These are phyloP conservation scores for Pardalotus punctatus DNA, from an alignment of 2,113 vertebrate genomes.

Conservation along the genomic window DNA sequence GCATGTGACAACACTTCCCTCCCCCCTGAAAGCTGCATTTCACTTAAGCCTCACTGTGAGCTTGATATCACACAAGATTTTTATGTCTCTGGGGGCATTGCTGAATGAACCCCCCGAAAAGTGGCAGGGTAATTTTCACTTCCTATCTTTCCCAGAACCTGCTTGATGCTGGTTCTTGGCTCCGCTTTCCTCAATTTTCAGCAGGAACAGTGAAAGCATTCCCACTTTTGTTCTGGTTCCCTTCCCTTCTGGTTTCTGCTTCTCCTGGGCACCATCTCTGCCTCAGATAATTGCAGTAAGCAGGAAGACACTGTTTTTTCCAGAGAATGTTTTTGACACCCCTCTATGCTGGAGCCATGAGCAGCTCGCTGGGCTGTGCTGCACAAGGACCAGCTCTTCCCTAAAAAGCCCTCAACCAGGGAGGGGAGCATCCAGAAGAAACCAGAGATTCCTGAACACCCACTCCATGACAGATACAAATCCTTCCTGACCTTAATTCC, in stretches of 20 bases:
- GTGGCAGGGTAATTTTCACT: background rate
- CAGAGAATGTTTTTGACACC: background rate
- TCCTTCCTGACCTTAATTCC: background rate
- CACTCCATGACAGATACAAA: background rate
- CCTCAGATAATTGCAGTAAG: background rate
- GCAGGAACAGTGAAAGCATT: background rate
- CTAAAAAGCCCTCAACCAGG: background rate
- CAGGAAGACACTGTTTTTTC: background rate
- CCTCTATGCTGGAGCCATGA: background rate
- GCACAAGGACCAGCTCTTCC: background rate
- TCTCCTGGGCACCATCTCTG: background rate
- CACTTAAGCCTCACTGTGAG: background rate
- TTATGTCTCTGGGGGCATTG: background rate
- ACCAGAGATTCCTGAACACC: background rate
- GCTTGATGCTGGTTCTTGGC: background rate
- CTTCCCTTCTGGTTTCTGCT: background rate
- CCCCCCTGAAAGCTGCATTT: background rate
- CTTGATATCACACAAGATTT: background rate
- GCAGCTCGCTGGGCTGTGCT: rapidly evolving
- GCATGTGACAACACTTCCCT: background rate
- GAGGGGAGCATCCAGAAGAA: background rate
- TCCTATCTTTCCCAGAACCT: background rate
- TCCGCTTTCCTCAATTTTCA: background rate
- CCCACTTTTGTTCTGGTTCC: background rate
- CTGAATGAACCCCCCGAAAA: background rate